Evolutionary conservation across 2,888 invertebrate genomes (phyloP).

Genomic region (Troides helena): DNA sequence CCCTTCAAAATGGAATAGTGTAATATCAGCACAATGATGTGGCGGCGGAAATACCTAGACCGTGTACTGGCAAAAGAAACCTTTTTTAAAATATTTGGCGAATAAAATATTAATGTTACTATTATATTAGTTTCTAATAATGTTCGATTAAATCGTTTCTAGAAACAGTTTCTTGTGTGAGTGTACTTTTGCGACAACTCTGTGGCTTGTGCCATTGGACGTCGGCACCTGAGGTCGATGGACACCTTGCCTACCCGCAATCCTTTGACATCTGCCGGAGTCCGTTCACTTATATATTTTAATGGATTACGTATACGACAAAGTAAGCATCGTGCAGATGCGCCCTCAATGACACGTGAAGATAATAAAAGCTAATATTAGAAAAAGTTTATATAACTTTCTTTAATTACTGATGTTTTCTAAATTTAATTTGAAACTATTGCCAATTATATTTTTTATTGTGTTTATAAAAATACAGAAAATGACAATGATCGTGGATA

Average conservation of each 20-base stretch:
- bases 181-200: constrained; percentile 56
- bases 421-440: too few species aligned
- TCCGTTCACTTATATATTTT: constrained; percentile 29
- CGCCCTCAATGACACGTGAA: constrained; percentile 15
- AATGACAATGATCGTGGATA: too few species aligned
- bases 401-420: too few species aligned
- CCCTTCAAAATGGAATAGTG: too few species aligned
- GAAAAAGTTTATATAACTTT: constrained; percentile 4
- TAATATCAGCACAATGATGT: too few species aligned
- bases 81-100: too few species aligned
- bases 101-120: not conserved
- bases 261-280: constrained; percentile 67
- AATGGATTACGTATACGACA: constrained; percentile 25
- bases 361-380: constrained; percentile 4
- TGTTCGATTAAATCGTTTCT: not conserved
- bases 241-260: constrained; percentile 69
- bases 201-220: constrained; percentile 67
- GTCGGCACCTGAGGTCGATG: constrained; percentile 61
- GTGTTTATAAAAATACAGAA: too few species aligned
- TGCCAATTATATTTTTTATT: too few species aligned
- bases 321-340: constrained; percentile 22
- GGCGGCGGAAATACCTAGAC: too few species aligned
- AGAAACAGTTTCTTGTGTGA: constrained; percentile 35
- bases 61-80: too few species aligned
- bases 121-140: not conserved